Base-by-base conservation (phyloP, 2,888 invertebrate genomes). In the Pinctada fucata region DNA sequence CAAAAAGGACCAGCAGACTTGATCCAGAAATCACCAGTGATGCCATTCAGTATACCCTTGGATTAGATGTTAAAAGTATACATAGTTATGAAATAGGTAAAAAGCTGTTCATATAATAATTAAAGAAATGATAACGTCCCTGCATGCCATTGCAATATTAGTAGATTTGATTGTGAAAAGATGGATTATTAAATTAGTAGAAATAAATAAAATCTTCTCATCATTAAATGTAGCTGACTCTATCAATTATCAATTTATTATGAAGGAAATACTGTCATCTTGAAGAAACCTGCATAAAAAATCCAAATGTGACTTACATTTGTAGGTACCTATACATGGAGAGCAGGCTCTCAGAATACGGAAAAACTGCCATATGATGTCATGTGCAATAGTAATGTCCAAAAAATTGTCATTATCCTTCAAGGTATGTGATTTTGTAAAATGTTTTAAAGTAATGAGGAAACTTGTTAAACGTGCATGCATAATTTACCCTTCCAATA, bases 51-150 rank as follows among this genome's bases (percentile, higher is more conserved):
- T 83, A 83, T 74, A 83, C 85, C 1, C 82, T 91, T 5, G 91
- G 90, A 13, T 83, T 91, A 51, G 85, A 82, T 66, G 80, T 85
- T 31, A 83, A 87, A 74, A 89, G 89, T 76, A 85, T 91, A 75
- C 79, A 83, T 66, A 79, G 80, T 48, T 86, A 85, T 82, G 82
- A 83, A 70, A 84, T 90, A 82, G 89, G 90, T 90, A 71, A 73
- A n/a, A n/a, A n/a, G n/a, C n/a, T n/a, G n/a, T n/a, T n/a, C n/a
- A 83, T 8, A 51, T 4, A n/a, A 69, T 67, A n/a, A 3, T 3
- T 31, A 16, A 31, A 13, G 10, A 67, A 10, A 49, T n/a, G n/a
- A n/a, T n/a, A n/a, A n/a, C n/a, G n/a, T n/a, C n/a, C n/a, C n/a
- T n/a, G n/a, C n/a, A n/a, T n/a, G n/a, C n/a, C n/a, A n/a, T n/a